A percentile compares a stretch with the other conserved stretches of the same genome.
Conservation (phyloP, 2,797 vertebrate species). For the Crocodylus rhombifer region DNA sequence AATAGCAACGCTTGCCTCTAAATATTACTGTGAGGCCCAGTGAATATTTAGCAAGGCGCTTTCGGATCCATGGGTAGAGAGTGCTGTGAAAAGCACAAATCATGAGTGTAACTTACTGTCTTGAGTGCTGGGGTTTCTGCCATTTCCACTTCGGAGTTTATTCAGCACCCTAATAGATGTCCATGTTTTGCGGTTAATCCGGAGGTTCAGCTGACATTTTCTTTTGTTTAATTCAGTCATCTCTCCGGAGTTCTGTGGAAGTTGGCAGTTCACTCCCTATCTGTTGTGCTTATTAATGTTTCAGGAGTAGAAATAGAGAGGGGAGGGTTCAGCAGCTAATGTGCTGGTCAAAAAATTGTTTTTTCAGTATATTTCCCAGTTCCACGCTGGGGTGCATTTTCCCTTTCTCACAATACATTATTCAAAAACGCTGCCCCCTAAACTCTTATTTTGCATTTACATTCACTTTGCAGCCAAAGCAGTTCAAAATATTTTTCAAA, state of each 20-base stretch:
- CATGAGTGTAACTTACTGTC: not conserved
- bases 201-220: not conserved
- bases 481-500: not conserved
- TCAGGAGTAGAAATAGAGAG: not conserved
- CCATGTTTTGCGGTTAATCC: not conserved
- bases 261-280: not conserved
- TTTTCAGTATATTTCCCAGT: rapidly evolving
- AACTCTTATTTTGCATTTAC: not conserved
- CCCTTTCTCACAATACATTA: not conserved
- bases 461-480: not conserved
- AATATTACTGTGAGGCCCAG: not conserved
- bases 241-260: not conserved
- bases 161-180: not conserved
- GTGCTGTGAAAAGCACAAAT: not conserved
- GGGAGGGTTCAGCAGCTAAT: not conserved
- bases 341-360: not conserved
- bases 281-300: not conserved
- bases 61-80: not conserved
- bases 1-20: not conserved
- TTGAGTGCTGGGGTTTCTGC: not conserved
- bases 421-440: not conserved
- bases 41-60: not conserved
- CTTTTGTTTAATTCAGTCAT: not conserved
- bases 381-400: not conserved
- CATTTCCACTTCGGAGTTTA: not conserved